phyloP scores from a whole-genome alignment of 1,140 invertebrate species.

The Gryon sp. region DNA sequence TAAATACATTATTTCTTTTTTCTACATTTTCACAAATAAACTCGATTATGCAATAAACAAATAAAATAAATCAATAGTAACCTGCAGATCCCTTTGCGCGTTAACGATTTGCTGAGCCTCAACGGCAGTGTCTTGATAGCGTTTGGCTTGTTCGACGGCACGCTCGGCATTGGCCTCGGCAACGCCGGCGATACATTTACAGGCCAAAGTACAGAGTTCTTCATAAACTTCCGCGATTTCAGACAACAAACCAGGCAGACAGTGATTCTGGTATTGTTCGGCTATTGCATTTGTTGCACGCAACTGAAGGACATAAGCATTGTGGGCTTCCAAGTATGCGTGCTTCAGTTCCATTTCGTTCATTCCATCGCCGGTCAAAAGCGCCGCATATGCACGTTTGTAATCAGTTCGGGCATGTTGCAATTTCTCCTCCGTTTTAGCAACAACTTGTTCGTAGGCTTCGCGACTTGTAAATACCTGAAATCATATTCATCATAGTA shows the following conservation, averaged over 20 bases:
- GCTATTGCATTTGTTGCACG: constrained; percentile 94
- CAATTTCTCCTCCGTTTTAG: constrained; percentile 93
- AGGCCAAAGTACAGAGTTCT: constrained; percentile 71
- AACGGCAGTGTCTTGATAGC: constrained; percentile 70
- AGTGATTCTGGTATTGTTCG: constrained; percentile 81
- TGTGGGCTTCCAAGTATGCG: constrained; percentile 94
- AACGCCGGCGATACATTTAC: constrained; percentile 73
- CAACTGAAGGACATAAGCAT: constrained; percentile 94
- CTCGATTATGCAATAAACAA: too few relatives aligned
- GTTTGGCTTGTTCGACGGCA: constrained; percentile 69
- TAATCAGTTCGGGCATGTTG: constrained; percentile 87
- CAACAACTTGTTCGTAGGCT: constrained; percentile 92
- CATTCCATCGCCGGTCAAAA: constrained; percentile 79
- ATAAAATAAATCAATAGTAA: too few relatives aligned
- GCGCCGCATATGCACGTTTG: constrained; percentile 88
- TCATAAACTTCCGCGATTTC: constrained; percentile 76
- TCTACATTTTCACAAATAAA: constrained; percentile 7
- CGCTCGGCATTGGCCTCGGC: constrained; percentile 71
- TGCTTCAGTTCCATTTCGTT: constrained; percentile 82
- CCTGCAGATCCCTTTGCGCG: constrained; percentile 72
- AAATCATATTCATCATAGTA: too few relatives aligned
- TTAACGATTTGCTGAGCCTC: constrained; percentile 68
- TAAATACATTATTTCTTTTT: too few relatives aligned
- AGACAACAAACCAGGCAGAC: constrained; percentile 70
- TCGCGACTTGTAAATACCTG: constrained; percentile 92